Evolutionary conservation across 2,888 invertebrate genomes (phyloP).

Genomic region (Metalampra italica): DNA sequence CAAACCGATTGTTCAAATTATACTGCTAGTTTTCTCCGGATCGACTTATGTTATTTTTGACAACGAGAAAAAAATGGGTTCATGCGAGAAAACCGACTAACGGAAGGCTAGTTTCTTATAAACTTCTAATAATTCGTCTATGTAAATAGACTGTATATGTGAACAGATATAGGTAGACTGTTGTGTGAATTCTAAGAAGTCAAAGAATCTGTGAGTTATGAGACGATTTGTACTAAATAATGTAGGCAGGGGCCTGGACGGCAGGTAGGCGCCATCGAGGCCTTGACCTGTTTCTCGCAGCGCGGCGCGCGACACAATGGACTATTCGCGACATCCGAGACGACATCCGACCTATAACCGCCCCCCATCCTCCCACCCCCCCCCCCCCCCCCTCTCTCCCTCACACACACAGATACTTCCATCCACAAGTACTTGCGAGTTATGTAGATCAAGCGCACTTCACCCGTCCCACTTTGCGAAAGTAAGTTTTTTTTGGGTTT

Average conservation of each 20-base stretch:
- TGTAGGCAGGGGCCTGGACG: conserved; percentile 28
- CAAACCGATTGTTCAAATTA: no score
- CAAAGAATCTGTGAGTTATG: not conserved
- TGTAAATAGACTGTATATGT: no score
- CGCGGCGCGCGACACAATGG: conserved; percentile 49
- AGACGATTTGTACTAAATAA: conserved; percentile 8
- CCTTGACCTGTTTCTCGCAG: conserved; percentile 65
- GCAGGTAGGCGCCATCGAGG: conserved; percentile 60
- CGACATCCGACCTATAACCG: conserved; percentile 39
- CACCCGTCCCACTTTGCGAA: no score
- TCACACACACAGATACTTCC: conserved; percentile 5
- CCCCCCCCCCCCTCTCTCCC: conserved; percentile 15
- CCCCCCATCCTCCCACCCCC: conserved; percentile 17
- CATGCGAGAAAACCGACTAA: no score
- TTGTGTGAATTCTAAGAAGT: not conserved
- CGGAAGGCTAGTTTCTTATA: no score
- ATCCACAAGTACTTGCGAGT: not conserved
- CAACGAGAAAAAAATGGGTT: no score
- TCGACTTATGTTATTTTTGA: no score
- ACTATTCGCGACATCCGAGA: conserved; percentile 63
- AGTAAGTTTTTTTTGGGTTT: no score
- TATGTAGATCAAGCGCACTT: not conserved
- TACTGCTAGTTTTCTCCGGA: no score
- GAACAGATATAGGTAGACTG: no score
- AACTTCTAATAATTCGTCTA: no score